Evolutionary conservation across 2,797 vertebrate species (phyloP), one percentile per base, ranked within the genome.

Genomic region (Hypotaenidia philippensis): DNA sequence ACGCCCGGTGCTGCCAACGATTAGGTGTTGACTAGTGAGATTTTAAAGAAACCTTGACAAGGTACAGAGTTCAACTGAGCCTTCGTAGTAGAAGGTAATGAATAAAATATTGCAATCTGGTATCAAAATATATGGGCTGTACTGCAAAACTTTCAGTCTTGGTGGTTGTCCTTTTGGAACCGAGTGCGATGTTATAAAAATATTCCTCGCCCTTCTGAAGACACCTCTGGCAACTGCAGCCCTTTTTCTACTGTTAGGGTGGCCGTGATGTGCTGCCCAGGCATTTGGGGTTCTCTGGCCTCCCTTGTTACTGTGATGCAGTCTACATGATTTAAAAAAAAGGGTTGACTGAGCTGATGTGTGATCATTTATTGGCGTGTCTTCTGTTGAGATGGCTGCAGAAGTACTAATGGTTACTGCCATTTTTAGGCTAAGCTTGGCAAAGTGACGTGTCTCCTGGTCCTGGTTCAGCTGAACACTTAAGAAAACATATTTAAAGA

Each of bases 41-140:
- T 77, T 89, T 81, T 79, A 74, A 72, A 87, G 86, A 63, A 47
- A 68, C 7, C 9, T 72, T 89, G 59, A 81, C 22, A 32, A 77
- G 47, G 59, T 57, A 41, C 32, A 78, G 63, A 69, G 74, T 65
- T 82, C 77, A 83, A 14, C 70, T 0, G 2, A 89, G 32, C 32
- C 56, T 34, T 16, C 29, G 1, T 3, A 45, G 52, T 47, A 9
- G 45, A 76, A 74, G 12, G 45, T 69, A 44, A 53, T 45, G 44
- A 70, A 82, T 41, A 69, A 32, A 32, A 10, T n/a, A 36, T 77
- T 60, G 15, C 19, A 44, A 6, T 76, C 22, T 41, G 69, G 10
- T 87, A 53, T 50, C 61, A n/a, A 76, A 77, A 75, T 31, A 11
- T 25, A 27, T 4, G 13, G 44, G 63, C 49, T 74, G 2, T 31